These are phyloP conservation scores for Pachydiplax longipennis DNA, from an alignment of 2,888 invertebrate species.

Conservation along the genomic window DNA sequence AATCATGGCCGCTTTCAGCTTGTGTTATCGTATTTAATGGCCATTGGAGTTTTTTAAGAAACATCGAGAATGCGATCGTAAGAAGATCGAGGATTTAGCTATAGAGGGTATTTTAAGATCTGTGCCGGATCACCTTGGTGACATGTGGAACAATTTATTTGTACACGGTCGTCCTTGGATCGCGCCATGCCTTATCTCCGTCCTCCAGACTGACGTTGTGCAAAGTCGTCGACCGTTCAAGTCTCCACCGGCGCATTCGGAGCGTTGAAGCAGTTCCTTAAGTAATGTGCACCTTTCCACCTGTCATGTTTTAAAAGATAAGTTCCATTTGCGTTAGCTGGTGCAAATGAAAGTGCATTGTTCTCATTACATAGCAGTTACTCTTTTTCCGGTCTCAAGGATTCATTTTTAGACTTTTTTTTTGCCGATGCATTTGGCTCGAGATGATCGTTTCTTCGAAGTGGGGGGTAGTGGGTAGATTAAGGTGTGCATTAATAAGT, in stretches of 20 bases:
- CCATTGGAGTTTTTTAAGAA: too few species aligned
- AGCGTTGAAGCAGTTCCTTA: neutral
- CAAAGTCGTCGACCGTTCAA: neutral
- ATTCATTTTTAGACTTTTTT: neutral
- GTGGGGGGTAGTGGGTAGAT: too few species aligned
- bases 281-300: neutral
- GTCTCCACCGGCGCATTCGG: neutral
- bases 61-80: neutral
- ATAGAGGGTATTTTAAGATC: slow-evolving; percentile 4
- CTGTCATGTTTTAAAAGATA: neutral
- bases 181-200: neutral
- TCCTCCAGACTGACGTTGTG: neutral
- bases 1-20: too few species aligned
- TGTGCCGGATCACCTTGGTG: slow-evolving; percentile 31
- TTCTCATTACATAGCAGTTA: neutral
- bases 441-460: too few species aligned
- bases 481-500: too few species aligned
- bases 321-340: neutral
- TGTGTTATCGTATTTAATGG: neutral
- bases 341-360: neutral
- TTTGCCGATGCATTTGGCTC: neutral
- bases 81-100: neutral
- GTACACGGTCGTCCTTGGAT: slow-evolving; percentile 30
- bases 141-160: slow-evolving; percentile 42
- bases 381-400: neutral